These are phyloP conservation scores for Syncerus caffer DNA, from an alignment of 2,797 vertebrate genomes.

Conservation along the genomic window DNA sequence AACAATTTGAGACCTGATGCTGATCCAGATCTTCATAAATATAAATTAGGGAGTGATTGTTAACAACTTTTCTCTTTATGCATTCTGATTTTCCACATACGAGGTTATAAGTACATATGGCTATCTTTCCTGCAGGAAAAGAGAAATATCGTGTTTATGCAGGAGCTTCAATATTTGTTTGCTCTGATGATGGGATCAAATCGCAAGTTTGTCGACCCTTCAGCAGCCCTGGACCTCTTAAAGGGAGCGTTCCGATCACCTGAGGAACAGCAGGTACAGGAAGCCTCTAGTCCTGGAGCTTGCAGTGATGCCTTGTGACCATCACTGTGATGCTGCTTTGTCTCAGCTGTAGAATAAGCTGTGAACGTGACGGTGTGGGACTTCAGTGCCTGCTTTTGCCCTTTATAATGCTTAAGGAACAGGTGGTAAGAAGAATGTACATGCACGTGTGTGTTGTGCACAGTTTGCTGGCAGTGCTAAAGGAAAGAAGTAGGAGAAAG, in stretches of 20 bases:
- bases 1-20: background rate
- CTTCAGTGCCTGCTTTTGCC: background rate
- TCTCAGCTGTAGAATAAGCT: background rate
- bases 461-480: background rate
- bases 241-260: conserved; percentile 92
- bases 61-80: background rate
- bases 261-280: conserved; percentile 94
- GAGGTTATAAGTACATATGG: conserved; percentile 2
- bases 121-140: conserved; percentile 88
- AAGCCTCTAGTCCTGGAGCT: background rate
- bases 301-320: background rate
- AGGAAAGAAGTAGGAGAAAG: background rate
- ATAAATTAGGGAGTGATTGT: background rate
- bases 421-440: background rate
- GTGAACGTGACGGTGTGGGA: background rate
- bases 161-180: conserved; percentile 95
- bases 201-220: conserved; percentile 94
- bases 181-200: conserved; percentile 94
- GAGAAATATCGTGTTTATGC: conserved; percentile 96
- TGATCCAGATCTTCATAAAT: background rate
- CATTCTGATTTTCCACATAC: background rate
- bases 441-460: fast-evolving
- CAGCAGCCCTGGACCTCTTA: conserved; percentile 92
- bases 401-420: background rate
- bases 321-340: background rate